Conservation (phyloP, 2,888 invertebrate species). For the Holacanthella duospinosa region DNA sequence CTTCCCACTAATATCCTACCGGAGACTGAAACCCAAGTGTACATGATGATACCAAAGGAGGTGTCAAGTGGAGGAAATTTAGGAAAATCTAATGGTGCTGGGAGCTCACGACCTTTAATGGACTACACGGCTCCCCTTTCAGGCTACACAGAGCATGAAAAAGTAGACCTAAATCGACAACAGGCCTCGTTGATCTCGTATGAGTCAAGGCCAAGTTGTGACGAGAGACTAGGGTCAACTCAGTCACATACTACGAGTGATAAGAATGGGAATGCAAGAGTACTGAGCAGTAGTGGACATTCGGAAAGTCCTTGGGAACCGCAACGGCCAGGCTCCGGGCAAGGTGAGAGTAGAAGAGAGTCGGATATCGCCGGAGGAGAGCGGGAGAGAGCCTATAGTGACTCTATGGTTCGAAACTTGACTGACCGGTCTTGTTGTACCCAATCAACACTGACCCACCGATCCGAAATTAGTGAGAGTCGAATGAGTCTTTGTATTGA, state of each 20-base stretch:
- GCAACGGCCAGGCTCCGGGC: neutral
- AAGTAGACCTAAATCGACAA: neutral
- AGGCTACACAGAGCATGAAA: neutral
- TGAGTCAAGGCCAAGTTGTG: neutral
- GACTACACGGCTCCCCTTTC: neutral
- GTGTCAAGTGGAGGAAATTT: neutral
- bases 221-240: neutral
- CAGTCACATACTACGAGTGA: neutral
- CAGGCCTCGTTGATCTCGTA: neutral
- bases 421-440: neutral
- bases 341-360: neutral
- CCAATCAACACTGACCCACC: no score
- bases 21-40: neutral
- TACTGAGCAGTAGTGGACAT: neutral
- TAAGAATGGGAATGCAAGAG: neutral
- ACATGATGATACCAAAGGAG: neutral
- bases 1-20: neutral
- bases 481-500: neutral
- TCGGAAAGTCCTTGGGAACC: neutral
- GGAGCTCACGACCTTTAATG: neutral
- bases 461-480: conserved; percentile 4
- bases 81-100: neutral
- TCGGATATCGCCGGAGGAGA: neutral
- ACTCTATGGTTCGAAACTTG: neutral
- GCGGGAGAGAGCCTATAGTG: neutral